Percentiles rank a stretch among this genome's conserved stretches.
Evolutionary conservation across 2,113 vertebrate species (phyloP).

Genomic region (Arvicanthis niloticus): DNA sequence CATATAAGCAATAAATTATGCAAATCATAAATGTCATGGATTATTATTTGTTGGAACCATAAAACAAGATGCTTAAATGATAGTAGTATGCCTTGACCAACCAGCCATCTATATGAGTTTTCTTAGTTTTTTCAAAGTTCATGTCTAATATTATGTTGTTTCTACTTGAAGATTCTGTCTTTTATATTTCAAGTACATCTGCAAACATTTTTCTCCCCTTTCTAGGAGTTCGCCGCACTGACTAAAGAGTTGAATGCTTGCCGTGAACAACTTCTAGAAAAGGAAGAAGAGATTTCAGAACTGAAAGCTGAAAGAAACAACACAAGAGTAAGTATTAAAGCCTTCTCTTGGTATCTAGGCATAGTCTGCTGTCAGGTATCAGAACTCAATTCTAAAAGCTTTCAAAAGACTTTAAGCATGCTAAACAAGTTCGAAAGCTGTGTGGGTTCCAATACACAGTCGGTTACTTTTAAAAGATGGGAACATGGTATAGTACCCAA

Average conservation of each 20-base stretch:
- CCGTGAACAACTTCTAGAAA: conserved; percentile 97
- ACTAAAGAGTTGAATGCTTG: conserved; percentile 98
- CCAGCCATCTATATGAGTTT: neutral
- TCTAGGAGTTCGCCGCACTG: conserved; percentile 97
- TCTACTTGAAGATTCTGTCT: neutral
- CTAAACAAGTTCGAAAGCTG: neutral
- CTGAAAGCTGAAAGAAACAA: conserved; percentile 99
- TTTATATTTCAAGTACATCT: neutral
- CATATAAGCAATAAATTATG: neutral
- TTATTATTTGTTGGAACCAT: neutral
- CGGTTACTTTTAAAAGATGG: neutral
- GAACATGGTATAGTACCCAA: conserved; percentile 13
- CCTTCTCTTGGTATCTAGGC: neutral
- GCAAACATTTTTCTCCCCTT: conserved; percentile 61
- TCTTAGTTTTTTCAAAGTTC: neutral
- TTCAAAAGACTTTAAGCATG: neutral
- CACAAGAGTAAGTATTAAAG: conserved; percentile 91
- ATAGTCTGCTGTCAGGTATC: neutral
- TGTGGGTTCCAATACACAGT: neutral
- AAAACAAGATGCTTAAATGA: neutral
- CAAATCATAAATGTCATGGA: neutral
- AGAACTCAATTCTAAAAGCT: neutral
- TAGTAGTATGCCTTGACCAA: neutral
- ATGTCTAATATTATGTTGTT: neutral
- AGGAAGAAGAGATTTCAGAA: conserved; percentile 99